These are phyloP conservation scores for Apis laboriosa DNA, from an alignment of 1,140 invertebrate species.

Conservation along the genomic window DNA sequence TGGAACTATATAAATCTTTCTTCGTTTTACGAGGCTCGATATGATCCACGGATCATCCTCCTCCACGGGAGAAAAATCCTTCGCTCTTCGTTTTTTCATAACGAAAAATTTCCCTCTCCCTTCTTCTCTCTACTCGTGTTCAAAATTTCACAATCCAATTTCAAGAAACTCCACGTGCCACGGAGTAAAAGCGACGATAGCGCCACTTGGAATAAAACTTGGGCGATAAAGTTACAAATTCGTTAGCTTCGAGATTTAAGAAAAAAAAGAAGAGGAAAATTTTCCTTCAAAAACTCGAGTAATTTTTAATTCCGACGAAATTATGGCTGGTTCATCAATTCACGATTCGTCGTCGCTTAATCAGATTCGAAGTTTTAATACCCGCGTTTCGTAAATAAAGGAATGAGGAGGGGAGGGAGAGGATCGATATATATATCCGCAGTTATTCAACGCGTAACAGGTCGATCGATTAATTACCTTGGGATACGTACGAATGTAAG, in stretches of 20 bases:
- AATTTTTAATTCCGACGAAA: no score
- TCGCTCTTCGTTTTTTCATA: not conserved
- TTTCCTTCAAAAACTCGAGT: no score
- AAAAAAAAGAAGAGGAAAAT: not conserved
- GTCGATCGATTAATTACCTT: no score
- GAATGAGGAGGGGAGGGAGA: no score
- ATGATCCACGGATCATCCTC: not conserved
- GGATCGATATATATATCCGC: no score
- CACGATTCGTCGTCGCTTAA: no score
- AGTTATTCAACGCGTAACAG: no score
- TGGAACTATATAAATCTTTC: not conserved
- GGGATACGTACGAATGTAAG: no score
- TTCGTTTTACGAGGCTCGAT: conserved; percentile 35
- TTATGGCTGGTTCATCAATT: no score
- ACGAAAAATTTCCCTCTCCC: conserved; percentile 5
- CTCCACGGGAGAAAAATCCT: not conserved
- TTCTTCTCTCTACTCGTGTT: conserved; percentile 22
- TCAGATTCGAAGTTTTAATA: no score
- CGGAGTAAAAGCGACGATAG: conserved; percentile 4
- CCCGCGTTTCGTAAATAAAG: no score
- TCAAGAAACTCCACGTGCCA: not conserved
- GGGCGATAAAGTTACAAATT: not conserved
- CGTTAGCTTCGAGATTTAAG: not conserved
- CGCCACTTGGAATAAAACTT: conserved; percentile 21
- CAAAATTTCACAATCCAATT: conserved; percentile 49